Base-by-base conservation (phyloP, 2,113 vertebrate species). In the Perccottus glenii region DNA sequence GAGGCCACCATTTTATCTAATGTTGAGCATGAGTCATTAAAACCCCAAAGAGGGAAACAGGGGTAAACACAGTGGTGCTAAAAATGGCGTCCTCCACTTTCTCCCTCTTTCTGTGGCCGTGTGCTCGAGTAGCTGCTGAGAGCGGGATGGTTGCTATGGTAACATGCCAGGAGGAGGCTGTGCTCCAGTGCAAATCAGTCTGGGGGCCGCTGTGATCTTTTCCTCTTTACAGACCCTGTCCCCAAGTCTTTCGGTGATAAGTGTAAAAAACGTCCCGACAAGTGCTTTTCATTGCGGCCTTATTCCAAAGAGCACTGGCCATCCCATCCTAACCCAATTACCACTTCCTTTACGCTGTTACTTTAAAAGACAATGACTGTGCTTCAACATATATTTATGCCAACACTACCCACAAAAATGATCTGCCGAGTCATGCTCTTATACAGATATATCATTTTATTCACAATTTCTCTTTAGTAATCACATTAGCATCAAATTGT, bases 141-240 rank as follows among this genome's bases (percentile, higher is more conserved):
- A 59, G 63, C 55, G 72, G 73, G 35, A 5, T 16, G 32, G 86
- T 90, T 90, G 72, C 82, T 78, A 89, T 90, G 58, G 90, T 70
- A 90, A 90, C 88, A 63, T 14, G 60, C 63, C 45, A 71, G 56
- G 78, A 80, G 66, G 72, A 83, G 67, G 70, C 74, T 60, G n/a
- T 70, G 77, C 70, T 71, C 64, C 27, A 49, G 50, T 52, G 68
- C 40, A 74, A 63, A 72, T 74, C 59, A 84, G 77, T 82, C 73
- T 2, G 60, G 67, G 44, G 42, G 79, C 82, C 80, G 40, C 70
- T 74, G 68, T 9, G 27, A 32, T 19, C 56, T 49, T 57, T 68
- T 56, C 40, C 67, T 78, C 50, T 64, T 65, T 42, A 59, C 46
- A 15, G 14, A 42, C 12, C 56, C 60, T 38, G 33, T 67, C 66